These are phyloP conservation scores for Tachycineta bicolor DNA, from an alignment of 2,113 vertebrate genomes.

Conservation along the genomic window DNA sequence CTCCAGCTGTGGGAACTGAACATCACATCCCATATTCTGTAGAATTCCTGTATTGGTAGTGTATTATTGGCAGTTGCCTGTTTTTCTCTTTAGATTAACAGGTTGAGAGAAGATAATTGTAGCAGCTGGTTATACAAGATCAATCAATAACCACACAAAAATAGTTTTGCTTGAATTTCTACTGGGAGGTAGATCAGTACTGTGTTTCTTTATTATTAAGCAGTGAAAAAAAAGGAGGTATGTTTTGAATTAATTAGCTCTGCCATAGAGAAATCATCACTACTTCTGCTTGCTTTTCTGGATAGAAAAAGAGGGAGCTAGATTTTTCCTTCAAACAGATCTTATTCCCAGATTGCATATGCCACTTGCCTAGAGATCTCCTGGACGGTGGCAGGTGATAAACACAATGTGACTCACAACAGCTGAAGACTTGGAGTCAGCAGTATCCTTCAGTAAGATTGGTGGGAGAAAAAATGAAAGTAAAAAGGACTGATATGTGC, in stretches of 20 bases:
- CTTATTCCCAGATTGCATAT: neutral
- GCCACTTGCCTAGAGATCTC: neutral
- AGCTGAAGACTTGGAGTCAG: conserved; percentile 28
- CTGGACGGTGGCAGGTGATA: neutral
- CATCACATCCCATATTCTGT: neutral
- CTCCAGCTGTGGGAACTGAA: neutral
- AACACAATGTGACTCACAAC: neutral
- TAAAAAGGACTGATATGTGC: neutral
- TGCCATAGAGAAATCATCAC: neutral
- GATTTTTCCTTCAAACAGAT: neutral
- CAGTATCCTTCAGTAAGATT: conserved; percentile 18
- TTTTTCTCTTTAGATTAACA: neutral
- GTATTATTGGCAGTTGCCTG: neutral
- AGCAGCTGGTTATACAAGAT: neutral
- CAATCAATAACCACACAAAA: neutral
- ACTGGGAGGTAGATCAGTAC: neutral
- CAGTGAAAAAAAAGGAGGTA: neutral
- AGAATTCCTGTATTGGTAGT: neutral
- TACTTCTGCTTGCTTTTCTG: neutral
- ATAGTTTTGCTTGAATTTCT: neutral
- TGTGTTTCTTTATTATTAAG: neutral
- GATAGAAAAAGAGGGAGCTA: neutral
- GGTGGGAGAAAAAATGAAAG: neutral
- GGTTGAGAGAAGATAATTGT: neutral
- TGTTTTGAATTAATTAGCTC: neutral